Evolutionary conservation across 1,140 invertebrate genomes (phyloP).

Genomic region (Drosophila biarmipes): DNA sequence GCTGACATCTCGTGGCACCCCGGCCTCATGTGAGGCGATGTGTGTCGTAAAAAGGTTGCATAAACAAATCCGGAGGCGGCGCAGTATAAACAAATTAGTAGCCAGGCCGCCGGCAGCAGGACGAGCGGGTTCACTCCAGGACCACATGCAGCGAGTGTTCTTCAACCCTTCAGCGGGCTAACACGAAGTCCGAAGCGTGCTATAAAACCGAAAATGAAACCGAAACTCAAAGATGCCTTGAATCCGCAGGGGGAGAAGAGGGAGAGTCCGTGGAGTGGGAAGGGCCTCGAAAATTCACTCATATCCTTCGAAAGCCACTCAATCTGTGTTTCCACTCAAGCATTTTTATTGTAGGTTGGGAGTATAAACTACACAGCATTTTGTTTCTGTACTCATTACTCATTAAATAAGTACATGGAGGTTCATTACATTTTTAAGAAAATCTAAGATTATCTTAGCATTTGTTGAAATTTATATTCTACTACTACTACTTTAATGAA

Average conservation of each 20-base stretch:
- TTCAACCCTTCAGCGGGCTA: slow-evolving; percentile 32
- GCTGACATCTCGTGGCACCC: slow-evolving; percentile 42
- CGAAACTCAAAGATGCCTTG: slow-evolving; percentile 12
- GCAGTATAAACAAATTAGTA: slow-evolving; percentile 68
- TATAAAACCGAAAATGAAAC: slow-evolving; percentile 24
- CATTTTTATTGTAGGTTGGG: background rate
- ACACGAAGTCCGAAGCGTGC: slow-evolving; percentile 24
- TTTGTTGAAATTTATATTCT: too few species aligned
- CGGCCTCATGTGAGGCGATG: slow-evolving; percentile 45
- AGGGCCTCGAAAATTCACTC: slow-evolving; percentile 16
- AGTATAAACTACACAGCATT: background rate
- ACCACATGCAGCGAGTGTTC: slow-evolving; percentile 61
- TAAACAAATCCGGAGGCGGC: slow-evolving; percentile 65
- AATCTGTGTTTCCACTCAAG: background rate
- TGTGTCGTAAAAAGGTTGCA: slow-evolving; percentile 67
- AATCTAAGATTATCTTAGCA: too few species aligned
- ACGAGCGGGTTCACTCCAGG: slow-evolving; percentile 27
- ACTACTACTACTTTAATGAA: too few species aligned
- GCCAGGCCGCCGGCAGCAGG: slow-evolving; percentile 33
- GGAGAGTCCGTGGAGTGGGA: background rate
- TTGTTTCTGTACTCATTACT: background rate
- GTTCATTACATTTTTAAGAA: too few species aligned
- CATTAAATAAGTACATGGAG: too few species aligned
- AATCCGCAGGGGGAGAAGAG: background rate
- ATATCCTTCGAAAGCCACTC: slow-evolving; percentile 12